Evolutionary conservation across 2,113 vertebrate genomes (phyloP).

Genomic region (Campylomormyrus numenius): DNA sequence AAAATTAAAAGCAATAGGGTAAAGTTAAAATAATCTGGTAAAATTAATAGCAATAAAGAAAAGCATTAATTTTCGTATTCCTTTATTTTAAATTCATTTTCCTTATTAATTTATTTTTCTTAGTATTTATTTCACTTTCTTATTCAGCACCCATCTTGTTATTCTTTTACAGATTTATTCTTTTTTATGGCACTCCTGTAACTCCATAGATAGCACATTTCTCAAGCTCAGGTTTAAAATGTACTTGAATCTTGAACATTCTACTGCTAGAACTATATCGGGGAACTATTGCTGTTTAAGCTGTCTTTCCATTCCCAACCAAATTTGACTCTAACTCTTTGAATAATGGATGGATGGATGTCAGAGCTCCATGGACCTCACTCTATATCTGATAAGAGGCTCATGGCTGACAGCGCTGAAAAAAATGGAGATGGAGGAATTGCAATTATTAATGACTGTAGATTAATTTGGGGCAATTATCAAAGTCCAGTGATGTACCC

Average conservation of each 20-base stretch:
- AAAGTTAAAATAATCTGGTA: too few species aligned
- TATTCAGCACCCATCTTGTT: background rate
- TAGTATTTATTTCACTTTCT: too few species aligned
- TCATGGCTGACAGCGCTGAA: background rate
- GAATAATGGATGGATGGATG: background rate
- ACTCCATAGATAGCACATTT: background rate
- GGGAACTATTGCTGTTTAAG: background rate
- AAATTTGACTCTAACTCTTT: background rate
- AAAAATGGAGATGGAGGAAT: background rate
- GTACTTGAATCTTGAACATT: background rate
- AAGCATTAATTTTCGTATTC: too few species aligned
- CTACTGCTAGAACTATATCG: background rate
- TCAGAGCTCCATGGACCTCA: background rate
- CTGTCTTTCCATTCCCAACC: background rate
- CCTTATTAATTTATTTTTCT: too few species aligned
- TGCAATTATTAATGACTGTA: conserved; percentile 22
- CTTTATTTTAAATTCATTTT: too few species aligned
- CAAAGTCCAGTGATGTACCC: conserved; percentile 23
- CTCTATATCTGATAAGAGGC: background rate
- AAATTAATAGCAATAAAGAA: too few species aligned
- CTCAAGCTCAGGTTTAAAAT: background rate
- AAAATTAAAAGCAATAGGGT: too few species aligned
- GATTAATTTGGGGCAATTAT: conserved; percentile 29
- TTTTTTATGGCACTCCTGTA: too few species aligned
- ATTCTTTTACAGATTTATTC: too few species aligned